Base-by-base conservation (phyloP, 2,797 vertebrate genomes). In the Phataginus tetradactyla region DNA sequence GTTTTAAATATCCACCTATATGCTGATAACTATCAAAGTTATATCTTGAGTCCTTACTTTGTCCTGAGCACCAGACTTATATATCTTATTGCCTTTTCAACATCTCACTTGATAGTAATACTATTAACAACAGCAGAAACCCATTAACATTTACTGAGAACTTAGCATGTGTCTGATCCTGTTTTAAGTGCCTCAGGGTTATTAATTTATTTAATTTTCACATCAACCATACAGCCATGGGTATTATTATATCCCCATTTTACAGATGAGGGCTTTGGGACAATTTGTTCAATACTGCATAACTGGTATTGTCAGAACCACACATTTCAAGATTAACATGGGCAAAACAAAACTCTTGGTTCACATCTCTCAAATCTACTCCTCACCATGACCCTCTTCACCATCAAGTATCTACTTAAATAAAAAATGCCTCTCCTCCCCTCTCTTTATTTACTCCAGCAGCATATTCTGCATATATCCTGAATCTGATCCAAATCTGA, bases 181-280 rank as follows among this genome's bases (percentile, higher is more conserved):
- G 25, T 37, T 75, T 68, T 66, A 78, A 86, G 53, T 68, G 39
- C 75, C 59, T 66, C 86, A 72, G 77, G 39, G 17, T 27, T 55
- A 78, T 55, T 88, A 92, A 78, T 71, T 94, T 51, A 81, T 49
- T 87, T 74, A 59, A 86, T 94, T 94, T 93, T 74, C 86, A 93
- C 15, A 92, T 25, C 32, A 91, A 72, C 29, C 49, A 86, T 34
- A 83, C 20, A 57, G 21, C 66, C 66, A 86, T 5, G 83, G 29
- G 59, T 61, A 66, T 15, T 74, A 45, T 72, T 81, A 85, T 39
- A 86, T 45, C 29, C 11, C 15, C 2, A 21, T 71, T 90, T 90
- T 53, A 86, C n/a, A 85, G 51, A 87, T 57, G 53, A 87, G 29
- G 21, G 83, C 61, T 88, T 0, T 66, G 69, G 78, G 92, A 94